A percentile compares a stretch with the other conserved stretches of the same genome.
Conservation (phyloP, 2,888 invertebrate species). For the Linyphia triangularis region DNA sequence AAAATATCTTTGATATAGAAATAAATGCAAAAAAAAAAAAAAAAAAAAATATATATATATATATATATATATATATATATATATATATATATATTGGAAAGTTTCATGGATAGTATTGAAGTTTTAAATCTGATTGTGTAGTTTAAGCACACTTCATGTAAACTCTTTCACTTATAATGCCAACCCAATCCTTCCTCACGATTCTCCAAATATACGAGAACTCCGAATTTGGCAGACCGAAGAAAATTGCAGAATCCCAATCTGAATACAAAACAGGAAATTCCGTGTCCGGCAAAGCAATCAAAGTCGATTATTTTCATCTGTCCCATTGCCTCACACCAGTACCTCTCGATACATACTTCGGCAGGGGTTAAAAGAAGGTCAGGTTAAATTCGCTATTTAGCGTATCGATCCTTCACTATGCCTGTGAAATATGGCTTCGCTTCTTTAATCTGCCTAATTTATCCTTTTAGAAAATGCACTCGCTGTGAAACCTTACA, state of each 20-base stretch:
- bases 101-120: too few species aligned
- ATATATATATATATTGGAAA: too few species aligned
- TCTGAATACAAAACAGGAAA: background rate
- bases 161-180: too few species aligned
- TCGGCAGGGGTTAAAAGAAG: slow-evolving; percentile 32
- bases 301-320: background rate
- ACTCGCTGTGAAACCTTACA: slow-evolving; percentile 8
- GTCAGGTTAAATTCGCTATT: slow-evolving; percentile 43
- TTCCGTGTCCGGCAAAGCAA: background rate
- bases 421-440: slow-evolving; percentile 33
- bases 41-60: too few species aligned
- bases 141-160: too few species aligned
- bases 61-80: too few species aligned
- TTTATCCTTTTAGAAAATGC: slow-evolving; percentile 33
- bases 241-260: background rate
- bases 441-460: slow-evolving; percentile 48
- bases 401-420: slow-evolving; percentile 38
- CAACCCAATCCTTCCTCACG: too few species aligned
- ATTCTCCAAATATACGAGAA: too few species aligned
- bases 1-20: too few species aligned
- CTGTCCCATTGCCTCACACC: background rate
- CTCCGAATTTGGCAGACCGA: background rate
- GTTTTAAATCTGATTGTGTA: too few species aligned
- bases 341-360: background rate
- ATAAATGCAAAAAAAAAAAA: too few species aligned